Conservation (phyloP, 2,888 invertebrate species). For the Scaptomyza cyrtandrae region DNA sequence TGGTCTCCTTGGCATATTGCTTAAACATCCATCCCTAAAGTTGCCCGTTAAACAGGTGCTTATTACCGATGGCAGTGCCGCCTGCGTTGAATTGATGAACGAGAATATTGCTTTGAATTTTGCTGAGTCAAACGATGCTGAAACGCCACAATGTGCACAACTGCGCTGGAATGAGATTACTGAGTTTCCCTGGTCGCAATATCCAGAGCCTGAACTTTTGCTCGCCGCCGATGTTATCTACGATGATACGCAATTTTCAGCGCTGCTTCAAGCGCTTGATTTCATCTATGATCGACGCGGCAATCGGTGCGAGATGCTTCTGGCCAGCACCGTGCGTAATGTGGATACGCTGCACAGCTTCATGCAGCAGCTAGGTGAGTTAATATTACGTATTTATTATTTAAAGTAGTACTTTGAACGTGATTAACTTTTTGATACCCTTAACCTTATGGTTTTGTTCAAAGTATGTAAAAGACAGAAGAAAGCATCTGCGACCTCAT, state of each 20-base stretch:
- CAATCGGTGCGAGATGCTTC: conserved; percentile 83
- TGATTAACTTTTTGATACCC: neutral
- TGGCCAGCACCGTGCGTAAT: conserved; percentile 88
- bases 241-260: conserved; percentile 86
- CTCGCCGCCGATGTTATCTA: conserved; percentile 88
- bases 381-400: no score
- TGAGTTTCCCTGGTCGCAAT: conserved; percentile 69
- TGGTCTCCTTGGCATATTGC: conserved; percentile 89
- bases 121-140: conserved; percentile 4
- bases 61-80: conserved; percentile 89
- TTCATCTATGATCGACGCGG: conserved; percentile 81
- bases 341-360: conserved; percentile 87
- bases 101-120: conserved; percentile 88
- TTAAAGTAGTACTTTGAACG: neutral
- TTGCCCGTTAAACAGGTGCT: conserved; percentile 85
- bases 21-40: conserved; percentile 86
- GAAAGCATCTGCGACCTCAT: neutral
- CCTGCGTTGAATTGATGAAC: conserved; percentile 87
- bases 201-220: conserved; percentile 84
- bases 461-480: neutral
- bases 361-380: conserved; percentile 86
- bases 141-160: conserved; percentile 39
- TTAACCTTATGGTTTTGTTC: no score
- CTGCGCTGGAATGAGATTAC: conserved; percentile 86
- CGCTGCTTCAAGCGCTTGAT: conserved; percentile 85